Evolutionary conservation across 2,797 vertebrate genomes (phyloP).

Genomic region (Potorous gilbertii): DNA sequence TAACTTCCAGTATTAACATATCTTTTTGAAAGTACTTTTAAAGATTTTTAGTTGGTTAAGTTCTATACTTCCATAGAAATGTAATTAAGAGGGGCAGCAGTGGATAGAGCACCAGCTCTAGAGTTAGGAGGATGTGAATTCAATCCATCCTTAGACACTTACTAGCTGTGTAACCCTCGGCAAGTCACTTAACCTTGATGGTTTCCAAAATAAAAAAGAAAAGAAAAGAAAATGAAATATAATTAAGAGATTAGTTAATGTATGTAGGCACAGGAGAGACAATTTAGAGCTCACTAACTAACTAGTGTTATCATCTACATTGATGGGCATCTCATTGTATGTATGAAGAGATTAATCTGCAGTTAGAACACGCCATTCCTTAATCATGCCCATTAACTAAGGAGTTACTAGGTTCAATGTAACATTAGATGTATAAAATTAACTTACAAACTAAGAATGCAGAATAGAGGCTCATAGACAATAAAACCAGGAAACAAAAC

Average conservation of each 20-base stretch:
- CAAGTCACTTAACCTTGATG: background rate
- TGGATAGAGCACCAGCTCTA: no score
- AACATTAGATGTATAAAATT: background rate
- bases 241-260: background rate
- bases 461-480: background rate
- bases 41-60: background rate
- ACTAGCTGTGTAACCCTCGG: background rate
- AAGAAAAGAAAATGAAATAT: conserved; percentile 31
- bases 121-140: background rate
- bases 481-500: background rate
- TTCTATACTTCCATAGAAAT: background rate
- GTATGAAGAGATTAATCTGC: background rate
- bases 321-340: background rate
- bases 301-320: background rate
- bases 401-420: background rate
- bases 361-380: background rate
- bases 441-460: background rate
- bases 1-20: background rate
- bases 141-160: background rate
- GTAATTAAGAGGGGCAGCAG: background rate
- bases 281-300: background rate
- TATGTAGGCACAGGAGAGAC: background rate
- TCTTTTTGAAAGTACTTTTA: background rate
- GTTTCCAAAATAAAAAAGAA: background rate
- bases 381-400: background rate